Conservation (phyloP, 2,797 vertebrate genomes). For the Decapterus maruadsi region DNA sequence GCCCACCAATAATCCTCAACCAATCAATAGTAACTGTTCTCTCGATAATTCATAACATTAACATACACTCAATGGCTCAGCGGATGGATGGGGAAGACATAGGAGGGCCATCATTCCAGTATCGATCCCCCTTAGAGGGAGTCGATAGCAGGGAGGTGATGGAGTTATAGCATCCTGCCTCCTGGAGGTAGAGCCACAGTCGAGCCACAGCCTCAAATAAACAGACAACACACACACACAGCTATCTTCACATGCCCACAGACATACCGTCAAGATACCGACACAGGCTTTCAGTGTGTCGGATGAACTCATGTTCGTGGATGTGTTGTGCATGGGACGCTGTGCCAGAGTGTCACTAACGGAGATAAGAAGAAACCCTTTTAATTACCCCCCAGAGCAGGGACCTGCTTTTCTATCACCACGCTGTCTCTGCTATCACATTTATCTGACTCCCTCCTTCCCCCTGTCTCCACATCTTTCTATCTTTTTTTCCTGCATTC, state of each 20-base stretch:
- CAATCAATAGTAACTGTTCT: conserved; percentile 91
- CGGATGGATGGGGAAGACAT: conserved; percentile 89
- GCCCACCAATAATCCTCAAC: conserved; percentile 86
- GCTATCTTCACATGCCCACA: conserved; percentile 48
- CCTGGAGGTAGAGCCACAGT: conserved; percentile 75
- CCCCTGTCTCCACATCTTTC: conserved; percentile 34
- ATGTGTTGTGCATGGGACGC: conserved; percentile 47
- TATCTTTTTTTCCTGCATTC: conserved; percentile 40
- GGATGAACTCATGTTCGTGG: conserved; percentile 36
- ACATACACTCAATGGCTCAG: conserved; percentile 89
- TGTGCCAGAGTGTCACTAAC: conserved; percentile 67
- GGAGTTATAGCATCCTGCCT: conserved; percentile 85
- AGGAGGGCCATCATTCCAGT: conserved; percentile 89
- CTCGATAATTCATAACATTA: conserved; percentile 93
- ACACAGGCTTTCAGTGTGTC: conserved; percentile 43
- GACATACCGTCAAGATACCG: conserved; percentile 44
- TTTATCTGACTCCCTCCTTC: conserved; percentile 58
- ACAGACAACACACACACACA: conserved; percentile 46
- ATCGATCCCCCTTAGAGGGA: conserved; percentile 85
- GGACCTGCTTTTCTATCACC: conserved; percentile 67
- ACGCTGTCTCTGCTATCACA: conserved; percentile 46
- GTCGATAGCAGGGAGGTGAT: conserved; percentile 86
- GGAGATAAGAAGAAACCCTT: conserved; percentile 73
- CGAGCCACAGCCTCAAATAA: conserved; percentile 65
- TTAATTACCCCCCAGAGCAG: conserved; percentile 82